These are phyloP conservation scores for Steinernema hermaphroditum DNA, from an alignment of 2,888 invertebrate genomes.

Conservation along the genomic window DNA sequence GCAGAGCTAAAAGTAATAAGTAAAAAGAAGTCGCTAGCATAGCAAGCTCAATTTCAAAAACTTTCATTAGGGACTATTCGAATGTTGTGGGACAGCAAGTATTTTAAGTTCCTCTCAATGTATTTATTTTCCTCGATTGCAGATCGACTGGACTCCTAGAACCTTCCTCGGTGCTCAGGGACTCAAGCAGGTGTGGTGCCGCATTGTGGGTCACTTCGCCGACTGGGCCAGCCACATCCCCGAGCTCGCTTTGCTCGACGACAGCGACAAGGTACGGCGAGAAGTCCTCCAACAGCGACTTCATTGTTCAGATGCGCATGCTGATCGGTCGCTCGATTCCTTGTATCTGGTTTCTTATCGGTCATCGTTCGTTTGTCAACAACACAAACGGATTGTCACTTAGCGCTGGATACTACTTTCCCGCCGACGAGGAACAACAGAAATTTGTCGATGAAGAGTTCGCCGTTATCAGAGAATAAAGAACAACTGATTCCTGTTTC, in stretches of 20 bases:
- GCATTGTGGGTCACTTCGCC: conserved; percentile 26
- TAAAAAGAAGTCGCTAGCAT: no score
- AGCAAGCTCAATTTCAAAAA: no score
- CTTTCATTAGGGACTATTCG: no score
- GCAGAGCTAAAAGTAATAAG: no score
- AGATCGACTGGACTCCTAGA: conserved; percentile 34
- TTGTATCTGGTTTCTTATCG: conserved; percentile 34
- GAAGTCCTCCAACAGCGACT: neutral
- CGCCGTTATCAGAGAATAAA: neutral
- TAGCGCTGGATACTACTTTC: conserved; percentile 33
- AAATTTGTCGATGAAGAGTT: conserved; percentile 22
- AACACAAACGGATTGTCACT: conserved; percentile 30
- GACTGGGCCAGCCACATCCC: conserved; percentile 38
- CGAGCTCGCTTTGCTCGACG: conserved; percentile 28
- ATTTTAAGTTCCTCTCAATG: no score
- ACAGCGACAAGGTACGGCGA: conserved; percentile 24
- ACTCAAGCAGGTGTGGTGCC: conserved; percentile 37
- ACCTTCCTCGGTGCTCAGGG: conserved; percentile 7
- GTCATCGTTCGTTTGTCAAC: conserved; percentile 32
- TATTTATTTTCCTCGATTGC: no score
- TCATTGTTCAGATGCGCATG: conserved; percentile 26
- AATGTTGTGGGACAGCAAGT: no score
- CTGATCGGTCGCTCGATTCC: conserved; percentile 34
- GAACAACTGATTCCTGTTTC: no score
- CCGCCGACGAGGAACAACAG: conserved; percentile 29